A percentile compares a stretch with the other conserved stretches of the same genome.
These are phyloP conservation scores for Psilopsiagon aymara DNA, from an alignment of 2,113 vertebrate species.

Conservation along the genomic window DNA sequence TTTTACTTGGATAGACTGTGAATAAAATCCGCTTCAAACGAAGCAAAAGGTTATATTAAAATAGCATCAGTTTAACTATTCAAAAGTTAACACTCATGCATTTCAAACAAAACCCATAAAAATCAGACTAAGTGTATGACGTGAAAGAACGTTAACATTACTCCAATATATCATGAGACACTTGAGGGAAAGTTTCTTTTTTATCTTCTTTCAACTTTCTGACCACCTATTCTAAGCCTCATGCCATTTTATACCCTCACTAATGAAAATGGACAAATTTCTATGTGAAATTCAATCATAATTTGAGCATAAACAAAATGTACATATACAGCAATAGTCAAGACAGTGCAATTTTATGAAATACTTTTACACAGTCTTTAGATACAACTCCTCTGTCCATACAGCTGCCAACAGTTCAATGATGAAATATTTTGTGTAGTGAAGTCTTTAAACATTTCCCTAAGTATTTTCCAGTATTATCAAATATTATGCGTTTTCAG, in stretches of 20 bases:
- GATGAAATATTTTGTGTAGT: not conserved
- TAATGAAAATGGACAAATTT: not conserved
- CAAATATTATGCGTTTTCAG: not conserved
- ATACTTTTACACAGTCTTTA: not conserved
- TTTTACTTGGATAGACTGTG: not conserved
- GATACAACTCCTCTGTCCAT: not conserved
- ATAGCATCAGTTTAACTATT: not conserved
- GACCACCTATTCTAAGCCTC: not conserved
- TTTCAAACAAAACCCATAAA: not conserved
- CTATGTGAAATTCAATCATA: not conserved
- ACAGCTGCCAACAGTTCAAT: not conserved
- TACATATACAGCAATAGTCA: not conserved
- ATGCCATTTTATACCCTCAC: accelerated
- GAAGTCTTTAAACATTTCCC: not conserved
- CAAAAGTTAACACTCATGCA: not conserved
- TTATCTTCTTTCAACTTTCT: not conserved
- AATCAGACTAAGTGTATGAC: not conserved
- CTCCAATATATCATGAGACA: not conserved
- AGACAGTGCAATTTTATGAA: not conserved
- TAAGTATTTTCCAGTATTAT: not conserved
- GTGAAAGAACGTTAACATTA: not conserved
- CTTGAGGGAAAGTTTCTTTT: not conserved
- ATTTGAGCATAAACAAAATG: not conserved
- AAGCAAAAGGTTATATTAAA: not conserved
- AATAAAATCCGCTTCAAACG: not conserved